These are phyloP conservation scores for Shinisaurus crocodilurus DNA, from an alignment of 2,113 vertebrate genomes.

Conservation along the genomic window DNA sequence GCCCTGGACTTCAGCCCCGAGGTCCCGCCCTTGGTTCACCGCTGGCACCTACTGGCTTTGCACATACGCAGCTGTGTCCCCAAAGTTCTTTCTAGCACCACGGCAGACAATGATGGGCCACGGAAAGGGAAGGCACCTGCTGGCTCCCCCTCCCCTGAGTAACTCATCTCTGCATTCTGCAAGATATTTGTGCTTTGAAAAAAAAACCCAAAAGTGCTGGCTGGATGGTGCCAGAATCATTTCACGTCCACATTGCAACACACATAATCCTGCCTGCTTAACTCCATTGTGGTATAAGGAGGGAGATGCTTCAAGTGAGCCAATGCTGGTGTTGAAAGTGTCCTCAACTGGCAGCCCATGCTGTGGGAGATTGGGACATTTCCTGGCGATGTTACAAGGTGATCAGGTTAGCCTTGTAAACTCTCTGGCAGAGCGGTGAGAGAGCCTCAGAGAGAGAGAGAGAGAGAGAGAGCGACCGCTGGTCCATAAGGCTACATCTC, in stretches of 20 bases:
- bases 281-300: not conserved
- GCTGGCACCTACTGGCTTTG: too few species aligned
- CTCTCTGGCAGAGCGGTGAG: not conserved
- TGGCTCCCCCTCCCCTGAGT: not conserved
- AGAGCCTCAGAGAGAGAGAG: not conserved
- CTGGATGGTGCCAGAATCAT: not conserved
- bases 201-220: not conserved
- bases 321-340: conserved; percentile 16
- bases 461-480: not conserved
- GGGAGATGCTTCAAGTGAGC: not conserved
- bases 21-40: too few species aligned
- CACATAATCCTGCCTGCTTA: not conserved
- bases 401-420: not conserved
- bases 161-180: not conserved
- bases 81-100: not conserved
- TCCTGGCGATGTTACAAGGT: not conserved
- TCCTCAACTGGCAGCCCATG: not conserved
- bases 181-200: not conserved
- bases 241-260: not conserved
- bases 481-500: not conserved
- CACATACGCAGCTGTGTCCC: not conserved
- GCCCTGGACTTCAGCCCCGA: too few species aligned
- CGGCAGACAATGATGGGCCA: not conserved
- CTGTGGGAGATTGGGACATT: not conserved
- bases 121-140: not conserved